Base-by-base conservation (phyloP, 30 jellyfish, hydroid and myxozoan genomes). In the Sanderia malayensis region DNA sequence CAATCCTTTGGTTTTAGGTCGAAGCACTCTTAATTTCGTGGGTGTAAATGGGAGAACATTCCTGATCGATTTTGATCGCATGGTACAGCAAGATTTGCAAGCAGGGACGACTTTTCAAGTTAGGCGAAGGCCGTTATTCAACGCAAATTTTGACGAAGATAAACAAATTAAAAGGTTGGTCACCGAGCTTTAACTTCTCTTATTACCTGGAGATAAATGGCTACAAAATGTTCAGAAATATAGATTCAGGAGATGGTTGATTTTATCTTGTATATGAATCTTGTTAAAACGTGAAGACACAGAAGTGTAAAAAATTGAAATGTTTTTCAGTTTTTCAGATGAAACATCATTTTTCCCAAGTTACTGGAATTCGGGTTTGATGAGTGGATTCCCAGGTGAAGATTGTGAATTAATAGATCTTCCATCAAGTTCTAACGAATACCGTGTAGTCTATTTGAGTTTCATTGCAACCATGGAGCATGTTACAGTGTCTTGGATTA, bases 101-200 rank as follows among this genome's bases (percentile, higher is more conserved):
- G 41, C 76, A 0, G 41, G 44, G 21, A 21, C 29, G 23, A 3
- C 1, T 23, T 46, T 44, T 28, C 31, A 20, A 0, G 82, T 78
- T 4, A 33, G 80, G 33, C 23, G 89, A 47, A 65, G 89, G 76
- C 89, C 89, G 46, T 11, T 21, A n/a, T n/a, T n/a, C n/a, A n/a
- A n/a, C n/a, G n/a, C n/a, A n/a, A n/a, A n/a, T n/a, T n/a, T n/a
- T n/a, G n/a, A n/a, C n/a, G n/a, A n/a, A n/a, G n/a, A n/a, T n/a
- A n/a, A n/a, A n/a, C n/a, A n/a, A n/a, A n/a, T n/a, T n/a, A n/a
- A n/a, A n/a, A n/a, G n/a, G n/a, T n/a, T n/a, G n/a, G n/a, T n/a
- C n/a, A n/a, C n/a, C n/a, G n/a, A n/a, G n/a, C n/a, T n/a, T n/a
- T n/a, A n/a, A n/a, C n/a, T n/a, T n/a, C n/a, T n/a, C n/a, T n/a